Evolutionary conservation across 2,113 vertebrate species (phyloP).

Genomic region (Gymnocephalus cernua): DNA sequence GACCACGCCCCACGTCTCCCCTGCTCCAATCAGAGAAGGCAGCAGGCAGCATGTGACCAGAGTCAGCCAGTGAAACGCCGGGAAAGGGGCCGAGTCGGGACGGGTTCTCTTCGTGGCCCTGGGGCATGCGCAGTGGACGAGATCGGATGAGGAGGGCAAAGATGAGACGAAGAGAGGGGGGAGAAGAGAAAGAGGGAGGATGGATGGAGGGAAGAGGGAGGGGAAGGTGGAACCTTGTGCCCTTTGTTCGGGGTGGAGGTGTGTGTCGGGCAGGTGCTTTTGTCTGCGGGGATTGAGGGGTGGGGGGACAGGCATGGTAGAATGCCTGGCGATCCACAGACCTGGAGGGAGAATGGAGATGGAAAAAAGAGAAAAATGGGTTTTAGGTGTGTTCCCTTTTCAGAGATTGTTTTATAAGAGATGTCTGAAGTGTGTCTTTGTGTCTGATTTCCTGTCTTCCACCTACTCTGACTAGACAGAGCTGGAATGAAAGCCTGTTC

Average conservation of each 20-base stretch:
- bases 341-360: constrained; percentile 63
- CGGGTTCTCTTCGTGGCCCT: constrained; percentile 60
- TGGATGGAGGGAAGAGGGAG: constrained; percentile 44
- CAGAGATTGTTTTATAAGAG: constrained; percentile 28
- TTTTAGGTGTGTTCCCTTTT: background rate
- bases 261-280: constrained; percentile 67
- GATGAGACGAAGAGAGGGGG: constrained; percentile 51
- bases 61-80: constrained; percentile 77
- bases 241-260: constrained; percentile 49
- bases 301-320: constrained; percentile 86
- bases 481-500: constrained; percentile 26
- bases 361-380: background rate
- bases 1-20: constrained; percentile 87
- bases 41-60: constrained; percentile 84
- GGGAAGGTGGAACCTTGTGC: constrained; percentile 39
- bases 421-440: constrained; percentile 42
- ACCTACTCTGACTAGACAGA: constrained; percentile 57
- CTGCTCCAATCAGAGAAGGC: constrained; percentile 81
- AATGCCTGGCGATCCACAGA: constrained; percentile 84
- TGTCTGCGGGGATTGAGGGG: constrained; percentile 77
- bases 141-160: constrained; percentile 56
- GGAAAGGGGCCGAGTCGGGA: constrained; percentile 45
- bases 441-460: constrained; percentile 46
- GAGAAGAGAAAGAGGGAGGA: constrained; percentile 48
- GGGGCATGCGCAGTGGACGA: constrained; percentile 67